A percentile compares a stretch with the other conserved stretches of the same genome.
phyloP scores from a whole-genome alignment of 2,888 invertebrate species.

The Cephus pulcher region DNA sequence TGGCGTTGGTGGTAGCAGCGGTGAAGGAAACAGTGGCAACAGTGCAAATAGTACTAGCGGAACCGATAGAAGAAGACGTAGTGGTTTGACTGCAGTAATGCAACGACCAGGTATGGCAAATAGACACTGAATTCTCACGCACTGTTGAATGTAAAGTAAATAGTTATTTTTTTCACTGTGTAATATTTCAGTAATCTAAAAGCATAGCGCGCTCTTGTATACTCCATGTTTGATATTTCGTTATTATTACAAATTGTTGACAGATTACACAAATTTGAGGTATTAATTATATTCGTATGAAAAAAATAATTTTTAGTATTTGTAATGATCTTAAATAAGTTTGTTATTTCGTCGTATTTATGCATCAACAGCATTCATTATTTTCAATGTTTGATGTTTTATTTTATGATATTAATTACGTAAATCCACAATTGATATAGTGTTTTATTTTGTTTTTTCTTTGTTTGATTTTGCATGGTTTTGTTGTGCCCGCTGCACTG shows the following conservation, averaged over 20 bases:
- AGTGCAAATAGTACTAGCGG: constrained; percentile 67
- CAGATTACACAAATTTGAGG: background rate
- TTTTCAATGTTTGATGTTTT: background rate
- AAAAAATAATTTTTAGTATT: background rate
- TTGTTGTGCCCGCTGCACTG: constrained; percentile 62
- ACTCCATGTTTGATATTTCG: background rate
- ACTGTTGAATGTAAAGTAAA: background rate
- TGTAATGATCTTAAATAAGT: background rate
- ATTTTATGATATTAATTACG: background rate
- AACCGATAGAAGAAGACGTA: constrained; percentile 79
- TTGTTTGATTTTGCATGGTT: constrained; percentile 63
- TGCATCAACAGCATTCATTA: background rate
- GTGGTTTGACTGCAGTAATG: constrained; percentile 87
- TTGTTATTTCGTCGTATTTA: background rate
- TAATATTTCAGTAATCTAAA: background rate
- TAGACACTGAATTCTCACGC: background rate
- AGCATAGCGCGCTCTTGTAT: background rate
- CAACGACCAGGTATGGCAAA: constrained; percentile 82
- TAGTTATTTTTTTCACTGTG: background rate
- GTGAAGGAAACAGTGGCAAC: constrained; percentile 60
- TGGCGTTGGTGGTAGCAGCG: constrained; percentile 47
- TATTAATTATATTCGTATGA: background rate
- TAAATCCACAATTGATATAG: constrained; percentile 11
- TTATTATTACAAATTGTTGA: background rate
- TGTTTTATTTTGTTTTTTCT: constrained; percentile 53